Evolutionary conservation across 2,113 vertebrate species (phyloP).

Genomic region (Nicator chloris): DNA sequence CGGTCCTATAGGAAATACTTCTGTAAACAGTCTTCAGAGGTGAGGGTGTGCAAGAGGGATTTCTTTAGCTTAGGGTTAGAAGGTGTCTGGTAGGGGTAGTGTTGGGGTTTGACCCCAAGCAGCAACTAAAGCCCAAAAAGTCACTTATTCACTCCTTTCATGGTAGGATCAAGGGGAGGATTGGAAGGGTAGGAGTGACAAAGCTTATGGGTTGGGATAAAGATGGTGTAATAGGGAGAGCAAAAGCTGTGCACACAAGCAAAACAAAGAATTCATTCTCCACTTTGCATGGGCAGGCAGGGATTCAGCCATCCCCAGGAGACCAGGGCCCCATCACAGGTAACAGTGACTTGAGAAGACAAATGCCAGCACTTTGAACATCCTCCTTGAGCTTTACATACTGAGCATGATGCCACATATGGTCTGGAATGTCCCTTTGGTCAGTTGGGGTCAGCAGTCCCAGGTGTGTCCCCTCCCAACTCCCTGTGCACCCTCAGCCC

Average conservation of each 20-base stretch:
- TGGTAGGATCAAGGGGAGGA: not conserved
- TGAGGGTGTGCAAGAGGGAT: not conserved
- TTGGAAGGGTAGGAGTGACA: not conserved
- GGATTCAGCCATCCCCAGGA: not conserved
- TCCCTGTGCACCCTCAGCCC: not conserved
- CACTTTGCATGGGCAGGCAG: not conserved
- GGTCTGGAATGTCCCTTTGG: not conserved
- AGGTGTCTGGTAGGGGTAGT: not conserved
- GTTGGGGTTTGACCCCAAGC: not conserved
- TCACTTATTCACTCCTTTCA: not conserved
- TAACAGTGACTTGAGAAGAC: not conserved
- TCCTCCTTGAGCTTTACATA: fast-evolving
- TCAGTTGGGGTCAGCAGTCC: not conserved
- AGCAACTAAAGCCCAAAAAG: not conserved
- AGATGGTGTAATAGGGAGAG: not conserved
- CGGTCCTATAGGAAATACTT: not conserved
- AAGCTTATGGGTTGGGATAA: not conserved
- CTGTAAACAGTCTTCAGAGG: not conserved
- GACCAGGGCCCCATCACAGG: not conserved
- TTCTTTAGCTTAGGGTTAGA: not conserved
- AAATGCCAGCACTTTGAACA: fast-evolving
- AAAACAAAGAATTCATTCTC: not conserved
- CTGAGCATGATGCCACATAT: not conserved
- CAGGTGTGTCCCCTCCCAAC: not conserved
- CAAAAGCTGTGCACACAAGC: not conserved